Evolutionary conservation across 2,888 invertebrate genomes (phyloP).

Genomic region (Abrostola tripartita): DNA sequence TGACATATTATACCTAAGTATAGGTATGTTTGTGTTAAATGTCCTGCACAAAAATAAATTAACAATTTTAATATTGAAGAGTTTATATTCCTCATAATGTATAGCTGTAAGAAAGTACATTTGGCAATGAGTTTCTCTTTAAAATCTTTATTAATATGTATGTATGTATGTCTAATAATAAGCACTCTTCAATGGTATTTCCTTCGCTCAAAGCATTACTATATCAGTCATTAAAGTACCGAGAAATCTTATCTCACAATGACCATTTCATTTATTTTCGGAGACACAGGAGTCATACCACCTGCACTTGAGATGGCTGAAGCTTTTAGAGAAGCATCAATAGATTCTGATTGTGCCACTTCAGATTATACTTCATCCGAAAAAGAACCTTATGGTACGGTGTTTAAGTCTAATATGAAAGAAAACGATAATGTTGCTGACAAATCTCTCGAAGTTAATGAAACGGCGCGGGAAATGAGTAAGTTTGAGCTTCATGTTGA

Average conservation of each 20-base stretch:
- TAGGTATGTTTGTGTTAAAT: too few relatives aligned
- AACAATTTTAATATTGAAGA: too few relatives aligned
- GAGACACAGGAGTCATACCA: slow-evolving; percentile 85
- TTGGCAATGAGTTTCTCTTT: slow-evolving; percentile 23
- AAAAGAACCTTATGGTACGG: slow-evolving; percentile 51
- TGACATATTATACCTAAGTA: too few relatives aligned
- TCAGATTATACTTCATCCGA: slow-evolving; percentile 61
- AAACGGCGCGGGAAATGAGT: slow-evolving; percentile 47
- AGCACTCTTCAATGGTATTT: slow-evolving; percentile 57
- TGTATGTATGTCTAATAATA: slow-evolving; percentile 33
- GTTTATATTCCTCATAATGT: not conserved
- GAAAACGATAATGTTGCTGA: slow-evolving; percentile 65
- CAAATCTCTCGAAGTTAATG: slow-evolving; percentile 73
- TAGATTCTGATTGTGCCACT: slow-evolving; percentile 80
- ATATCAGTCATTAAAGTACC: slow-evolving; percentile 64
- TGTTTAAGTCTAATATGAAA: slow-evolving; percentile 45
- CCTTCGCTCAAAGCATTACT: slow-evolving; percentile 58
- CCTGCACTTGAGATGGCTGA: slow-evolving; percentile 84
- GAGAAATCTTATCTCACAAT: slow-evolving; percentile 80
- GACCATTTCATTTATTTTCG: slow-evolving; percentile 86
- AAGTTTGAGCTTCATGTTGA: slow-evolving; percentile 60
- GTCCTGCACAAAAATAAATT: not conserved
- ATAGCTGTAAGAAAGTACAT: not conserved
- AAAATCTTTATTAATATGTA: slow-evolving; percentile 29
- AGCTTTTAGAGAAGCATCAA: slow-evolving; percentile 83